A percentile compares a stretch with the other conserved stretches of the same genome.
Conservation (phyloP, 2,888 invertebrate genomes). For the Teleiodes luculella region DNA sequence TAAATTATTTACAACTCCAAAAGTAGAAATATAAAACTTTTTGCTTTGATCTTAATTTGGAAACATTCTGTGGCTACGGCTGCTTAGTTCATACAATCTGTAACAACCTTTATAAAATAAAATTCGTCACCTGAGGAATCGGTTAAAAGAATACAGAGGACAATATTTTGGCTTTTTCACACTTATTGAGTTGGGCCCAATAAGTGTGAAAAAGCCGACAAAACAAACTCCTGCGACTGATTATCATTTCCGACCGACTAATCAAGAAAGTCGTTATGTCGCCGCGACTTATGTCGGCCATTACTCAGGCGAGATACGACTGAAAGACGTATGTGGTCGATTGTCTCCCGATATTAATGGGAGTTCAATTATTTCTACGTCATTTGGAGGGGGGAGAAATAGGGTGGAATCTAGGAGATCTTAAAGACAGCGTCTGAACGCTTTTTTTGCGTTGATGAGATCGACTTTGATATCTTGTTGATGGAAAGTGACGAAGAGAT, state of each 20-base stretch:
- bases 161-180: too few relatives aligned
- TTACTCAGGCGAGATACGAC: slow-evolving; percentile 26
- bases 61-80: too few relatives aligned
- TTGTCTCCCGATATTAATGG: slow-evolving; percentile 49
- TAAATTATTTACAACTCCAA: too few relatives aligned
- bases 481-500: neutral
- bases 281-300: slow-evolving; percentile 39
- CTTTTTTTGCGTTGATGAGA: neutral
- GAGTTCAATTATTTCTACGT: slow-evolving; percentile 58
- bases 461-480: neutral
- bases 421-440: neutral
- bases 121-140: too few relatives aligned
- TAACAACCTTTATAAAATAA: too few relatives aligned
- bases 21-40: too few relatives aligned
- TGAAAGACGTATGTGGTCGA: slow-evolving; percentile 28
- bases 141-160: too few relatives aligned
- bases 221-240: slow-evolving; percentile 21
- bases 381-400: slow-evolving; percentile 41
- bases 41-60: too few relatives aligned
- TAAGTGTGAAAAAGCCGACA: neutral
- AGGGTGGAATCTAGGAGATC: neutral
- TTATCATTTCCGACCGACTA: slow-evolving; percentile 64
- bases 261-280: slow-evolving; percentile 55
- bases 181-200: neutral
- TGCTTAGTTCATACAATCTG: too few relatives aligned